Percentiles rank a stretch among this genome's conserved stretches.
These are phyloP conservation scores for Polyodon spathula DNA, from an alignment of 2,113 vertebrate species.

Conservation along the genomic window DNA sequence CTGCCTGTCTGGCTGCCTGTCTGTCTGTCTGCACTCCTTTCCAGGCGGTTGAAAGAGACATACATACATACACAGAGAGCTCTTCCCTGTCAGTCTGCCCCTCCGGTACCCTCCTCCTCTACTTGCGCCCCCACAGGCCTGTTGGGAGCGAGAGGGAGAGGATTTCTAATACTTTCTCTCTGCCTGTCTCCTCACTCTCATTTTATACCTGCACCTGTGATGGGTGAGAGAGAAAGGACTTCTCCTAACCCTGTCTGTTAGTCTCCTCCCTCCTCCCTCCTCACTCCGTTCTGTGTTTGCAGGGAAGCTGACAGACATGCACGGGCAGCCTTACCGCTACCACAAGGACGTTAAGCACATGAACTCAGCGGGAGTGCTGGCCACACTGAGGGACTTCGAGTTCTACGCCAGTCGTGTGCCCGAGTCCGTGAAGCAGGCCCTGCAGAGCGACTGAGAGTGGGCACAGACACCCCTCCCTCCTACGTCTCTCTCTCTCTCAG, in stretches of 20 bases:
- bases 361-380: constrained; percentile 89
- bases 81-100: too few species aligned
- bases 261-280: background rate
- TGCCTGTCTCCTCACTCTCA: too few species aligned
- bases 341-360: constrained; percentile 85
- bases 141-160: too few species aligned
- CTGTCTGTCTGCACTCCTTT: too few species aligned
- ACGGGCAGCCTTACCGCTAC: constrained; percentile 75
- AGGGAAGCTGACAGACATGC: constrained; percentile 89
- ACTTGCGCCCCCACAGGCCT: too few species aligned
- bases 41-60: too few species aligned
- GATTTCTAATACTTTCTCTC: too few species aligned
- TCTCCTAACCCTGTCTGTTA: background rate
- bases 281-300: constrained; percentile 6
- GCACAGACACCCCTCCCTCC: too few species aligned
- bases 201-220: constrained; percentile 48
- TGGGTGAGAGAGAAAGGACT: constrained; percentile 47
- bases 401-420: constrained; percentile 83
- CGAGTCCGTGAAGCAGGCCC: constrained; percentile 65
- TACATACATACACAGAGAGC: too few species aligned
- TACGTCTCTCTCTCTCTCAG: too few species aligned
- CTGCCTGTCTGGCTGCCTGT: background rate
- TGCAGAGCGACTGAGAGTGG: constrained; percentile 38
- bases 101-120: too few species aligned
- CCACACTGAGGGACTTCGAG: constrained; percentile 74